A percentile compares a stretch with the other conserved stretches of the same genome.
Conservation (phyloP, 2,797 vertebrate genomes). For the Mormyrus proboscirostris region DNA sequence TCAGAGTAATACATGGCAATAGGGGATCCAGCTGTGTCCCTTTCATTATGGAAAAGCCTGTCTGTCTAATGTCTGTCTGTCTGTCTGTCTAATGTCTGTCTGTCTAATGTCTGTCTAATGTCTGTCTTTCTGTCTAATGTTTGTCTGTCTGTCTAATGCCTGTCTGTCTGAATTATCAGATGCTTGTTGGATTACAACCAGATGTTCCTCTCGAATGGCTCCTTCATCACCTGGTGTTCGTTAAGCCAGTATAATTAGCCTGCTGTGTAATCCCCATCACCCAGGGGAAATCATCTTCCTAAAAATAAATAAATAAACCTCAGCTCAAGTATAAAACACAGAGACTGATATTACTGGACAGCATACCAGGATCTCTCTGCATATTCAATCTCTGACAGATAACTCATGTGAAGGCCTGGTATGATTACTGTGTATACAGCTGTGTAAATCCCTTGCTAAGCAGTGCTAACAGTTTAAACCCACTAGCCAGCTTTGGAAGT, state of each 20-base stretch:
- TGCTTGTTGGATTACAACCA: conserved; percentile 18
- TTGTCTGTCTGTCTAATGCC: neutral
- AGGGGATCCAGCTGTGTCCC: neutral
- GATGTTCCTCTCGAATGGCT: conserved; percentile 17
- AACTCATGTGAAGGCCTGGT: neutral
- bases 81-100: neutral
- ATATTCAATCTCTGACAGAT: neutral
- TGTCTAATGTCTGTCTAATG: neutral
- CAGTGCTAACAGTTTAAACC: neutral
- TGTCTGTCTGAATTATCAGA: conserved; percentile 13
- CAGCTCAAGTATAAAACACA: neutral
- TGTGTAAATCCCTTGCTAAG: neutral
- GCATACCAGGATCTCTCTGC: neutral
- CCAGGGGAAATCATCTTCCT: conserved; percentile 28
- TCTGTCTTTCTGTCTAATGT: neutral
- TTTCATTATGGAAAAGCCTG: neutral
- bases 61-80: neutral
- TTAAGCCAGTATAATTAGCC: conserved; percentile 40
- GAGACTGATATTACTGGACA: conserved; percentile 11
- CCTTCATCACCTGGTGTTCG: neutral
- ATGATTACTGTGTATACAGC: neutral
- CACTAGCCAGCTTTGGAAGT: neutral
- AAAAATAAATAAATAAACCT: conserved; percentile 19
- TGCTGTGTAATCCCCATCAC: conserved; percentile 29
- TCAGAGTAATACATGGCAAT: conserved; percentile 20